Evolutionary conservation across 2,797 vertebrate species (phyloP).

Genomic region (Meriones psammophilus): DNA sequence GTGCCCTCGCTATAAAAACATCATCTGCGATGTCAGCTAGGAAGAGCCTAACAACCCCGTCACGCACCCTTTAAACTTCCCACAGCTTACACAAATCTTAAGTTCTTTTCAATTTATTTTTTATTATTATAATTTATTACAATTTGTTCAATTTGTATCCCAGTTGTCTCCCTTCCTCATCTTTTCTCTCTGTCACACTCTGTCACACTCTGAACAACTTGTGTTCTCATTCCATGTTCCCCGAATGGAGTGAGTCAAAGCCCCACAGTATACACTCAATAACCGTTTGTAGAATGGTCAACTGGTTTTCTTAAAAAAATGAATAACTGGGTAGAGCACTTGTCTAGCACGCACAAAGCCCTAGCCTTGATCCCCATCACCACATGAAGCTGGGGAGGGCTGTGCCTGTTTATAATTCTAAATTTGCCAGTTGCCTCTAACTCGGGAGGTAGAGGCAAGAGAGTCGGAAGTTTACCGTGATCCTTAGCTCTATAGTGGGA

Average conservation of each 20-base stretch:
- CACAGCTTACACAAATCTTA: too few species aligned
- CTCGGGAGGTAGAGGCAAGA: neutral
- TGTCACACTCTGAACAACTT: neutral
- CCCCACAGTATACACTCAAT: neutral
- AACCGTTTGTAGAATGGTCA: conserved; percentile 28
- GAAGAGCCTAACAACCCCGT: neutral
- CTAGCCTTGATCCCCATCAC: neutral
- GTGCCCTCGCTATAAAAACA: neutral
- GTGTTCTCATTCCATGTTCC: neutral
- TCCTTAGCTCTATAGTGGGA: neutral
- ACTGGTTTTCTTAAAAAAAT: neutral
- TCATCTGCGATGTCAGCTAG: neutral
- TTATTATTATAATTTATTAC: too few species aligned
- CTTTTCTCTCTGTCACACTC: too few species aligned
- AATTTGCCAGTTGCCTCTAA: neutral
- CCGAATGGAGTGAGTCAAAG: neutral
- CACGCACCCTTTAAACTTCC: neutral
- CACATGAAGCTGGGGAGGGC: neutral
- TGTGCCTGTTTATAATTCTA: neutral
- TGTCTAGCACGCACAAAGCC: neutral
- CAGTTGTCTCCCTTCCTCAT: too few species aligned
- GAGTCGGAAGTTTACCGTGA: neutral
- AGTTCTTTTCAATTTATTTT: too few species aligned
- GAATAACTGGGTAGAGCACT: neutral
- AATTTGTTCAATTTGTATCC: too few species aligned